A percentile compares a stretch with the other conserved stretches of the same genome.
Conservation (phyloP, 1,140 invertebrate genomes). For the Pollicipes pollicipes region DNA sequence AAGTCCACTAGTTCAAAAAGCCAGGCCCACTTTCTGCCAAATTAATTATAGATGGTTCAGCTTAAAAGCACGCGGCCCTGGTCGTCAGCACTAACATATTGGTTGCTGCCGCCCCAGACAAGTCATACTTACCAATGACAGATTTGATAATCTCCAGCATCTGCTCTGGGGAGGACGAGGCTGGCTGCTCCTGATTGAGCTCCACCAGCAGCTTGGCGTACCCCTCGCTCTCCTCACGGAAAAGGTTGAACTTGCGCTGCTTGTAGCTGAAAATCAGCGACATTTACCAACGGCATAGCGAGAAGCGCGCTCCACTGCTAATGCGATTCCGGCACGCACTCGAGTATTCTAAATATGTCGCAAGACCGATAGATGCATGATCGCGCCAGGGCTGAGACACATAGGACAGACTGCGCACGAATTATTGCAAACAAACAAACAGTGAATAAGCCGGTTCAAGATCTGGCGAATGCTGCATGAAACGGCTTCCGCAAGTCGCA, state of each 20-base stretch:
- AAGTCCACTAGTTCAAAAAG: too few relatives aligned
- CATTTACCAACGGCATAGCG: slow-evolving; percentile 12
- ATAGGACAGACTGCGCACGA: not conserved
- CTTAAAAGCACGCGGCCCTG: too few relatives aligned
- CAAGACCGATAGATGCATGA: not conserved
- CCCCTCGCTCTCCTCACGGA: slow-evolving; percentile 96
- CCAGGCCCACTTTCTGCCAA: too few relatives aligned
- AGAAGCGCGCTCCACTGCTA: not conserved
- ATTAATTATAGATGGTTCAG: too few relatives aligned
- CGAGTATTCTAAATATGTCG: not conserved
- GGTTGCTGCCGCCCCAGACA: too few relatives aligned
- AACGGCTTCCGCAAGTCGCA: too few relatives aligned
- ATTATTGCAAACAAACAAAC: too few relatives aligned
- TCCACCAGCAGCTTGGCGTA: slow-evolving; percentile 96
- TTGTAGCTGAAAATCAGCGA: slow-evolving; percentile 72
- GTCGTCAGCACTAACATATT: too few relatives aligned
- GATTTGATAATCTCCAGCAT: slow-evolving; percentile 73
- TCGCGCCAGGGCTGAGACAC: not conserved
- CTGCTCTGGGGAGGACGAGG: slow-evolving; percentile 37
- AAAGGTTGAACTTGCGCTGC: slow-evolving; percentile 96
- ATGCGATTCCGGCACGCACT: slow-evolving; percentile 8
- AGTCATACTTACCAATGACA: slow-evolving; percentile 54
- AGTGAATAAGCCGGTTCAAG: too few relatives aligned
- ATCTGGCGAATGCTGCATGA: too few relatives aligned
- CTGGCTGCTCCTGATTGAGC: slow-evolving; percentile 67